Evolutionary conservation across 2,113 vertebrate species (phyloP), one percentile per base, ranked within the genome.

Genomic region (Rhinoderma darwinii): DNA sequence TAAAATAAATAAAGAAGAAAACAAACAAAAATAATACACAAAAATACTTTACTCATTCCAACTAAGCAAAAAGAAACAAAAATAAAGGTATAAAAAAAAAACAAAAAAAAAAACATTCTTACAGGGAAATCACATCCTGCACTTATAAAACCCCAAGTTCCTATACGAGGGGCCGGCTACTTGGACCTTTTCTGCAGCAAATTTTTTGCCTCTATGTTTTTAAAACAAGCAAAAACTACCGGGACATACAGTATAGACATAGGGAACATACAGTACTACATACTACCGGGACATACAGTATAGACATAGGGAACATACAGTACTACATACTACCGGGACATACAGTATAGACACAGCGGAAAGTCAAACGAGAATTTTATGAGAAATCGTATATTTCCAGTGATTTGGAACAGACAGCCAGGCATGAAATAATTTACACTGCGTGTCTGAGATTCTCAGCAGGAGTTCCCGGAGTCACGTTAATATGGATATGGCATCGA

Each of bases 401-500:
- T 75, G 86, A 87, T 87, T 82, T 56, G 68, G 79, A 87, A 37
- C 86, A 87, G 86, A 82, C 50, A 82, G 35, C 5, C 12, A 8
- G 30, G 39, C 10, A 43, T 44, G 68, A 75, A 82, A 77, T 47
- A 54, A 66, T 77, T 63, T 35, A 50, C 12, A 10, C 37, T n/a
- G 66, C n/a, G 4, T 47, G 66, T 51, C 82, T 74, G 30, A 44
- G 25, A 44, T 87, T 87, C 86, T 87, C 79, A 18, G 79, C 79
- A 81, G 77, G 86, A 47, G 85, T 51, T 82, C 35, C 50, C 17
- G 0, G 7, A 74, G 78, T 82, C 68, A 82, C 86, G 54, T 82
- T 61, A 82, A 63, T 75, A 44, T 50, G 30, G 56, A 59, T 50
- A 54, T 50, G 39, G 78, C 68, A 70, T 75, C 11, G 22, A 54